A percentile compares a stretch with the other conserved stretches of the same genome.
Conservation (phyloP, 2,888 invertebrate species). For the Aethes cnicana region DNA sequence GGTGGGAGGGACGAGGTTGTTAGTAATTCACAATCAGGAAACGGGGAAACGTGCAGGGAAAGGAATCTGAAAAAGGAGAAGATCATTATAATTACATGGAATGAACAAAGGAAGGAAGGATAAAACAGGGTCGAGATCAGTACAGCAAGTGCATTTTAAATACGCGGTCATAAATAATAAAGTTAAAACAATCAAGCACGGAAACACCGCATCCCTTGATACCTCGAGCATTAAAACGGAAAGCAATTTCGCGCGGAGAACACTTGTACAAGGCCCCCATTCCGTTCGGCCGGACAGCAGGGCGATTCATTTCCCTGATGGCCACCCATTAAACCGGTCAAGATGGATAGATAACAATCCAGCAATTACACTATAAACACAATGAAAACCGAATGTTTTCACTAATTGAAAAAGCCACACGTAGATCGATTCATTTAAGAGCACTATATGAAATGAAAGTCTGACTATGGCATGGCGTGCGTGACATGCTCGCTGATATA, state of each 20-base stretch:
- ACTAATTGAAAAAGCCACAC: slow-evolving; percentile 79
- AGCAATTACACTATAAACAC: slow-evolving; percentile 78
- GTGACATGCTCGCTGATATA: slow-evolving; percentile 63
- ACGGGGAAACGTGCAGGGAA: slow-evolving; percentile 8
- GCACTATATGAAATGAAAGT: slow-evolving; percentile 80
- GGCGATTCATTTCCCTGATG: slow-evolving; percentile 78
- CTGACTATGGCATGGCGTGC: slow-evolving; percentile 59
- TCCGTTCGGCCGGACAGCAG: slow-evolving; percentile 56
- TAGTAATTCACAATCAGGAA: slow-evolving; percentile 6
- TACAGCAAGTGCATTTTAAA: slow-evolving; percentile 26
- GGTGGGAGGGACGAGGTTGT: background rate
- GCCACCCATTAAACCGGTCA: slow-evolving; percentile 76
- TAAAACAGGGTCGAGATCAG: slow-evolving; percentile 18
- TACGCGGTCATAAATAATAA: slow-evolving; percentile 40
- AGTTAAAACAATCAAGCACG: slow-evolving; percentile 51
- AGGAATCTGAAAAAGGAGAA: slow-evolving; percentile 11
- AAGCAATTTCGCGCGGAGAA: slow-evolving; percentile 67
- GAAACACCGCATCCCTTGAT: slow-evolving; percentile 55
- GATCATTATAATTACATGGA: slow-evolving; percentile 1
- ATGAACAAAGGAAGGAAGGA: slow-evolving; percentile 7
- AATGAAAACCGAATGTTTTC: slow-evolving; percentile 78
- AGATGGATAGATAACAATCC: slow-evolving; percentile 79
- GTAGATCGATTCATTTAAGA: slow-evolving; percentile 69
- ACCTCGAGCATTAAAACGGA: slow-evolving; percentile 63
- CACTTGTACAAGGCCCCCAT: slow-evolving; percentile 62